Conservation (phyloP, 2,888 invertebrate genomes). For the Lycia hirtaria region DNA sequence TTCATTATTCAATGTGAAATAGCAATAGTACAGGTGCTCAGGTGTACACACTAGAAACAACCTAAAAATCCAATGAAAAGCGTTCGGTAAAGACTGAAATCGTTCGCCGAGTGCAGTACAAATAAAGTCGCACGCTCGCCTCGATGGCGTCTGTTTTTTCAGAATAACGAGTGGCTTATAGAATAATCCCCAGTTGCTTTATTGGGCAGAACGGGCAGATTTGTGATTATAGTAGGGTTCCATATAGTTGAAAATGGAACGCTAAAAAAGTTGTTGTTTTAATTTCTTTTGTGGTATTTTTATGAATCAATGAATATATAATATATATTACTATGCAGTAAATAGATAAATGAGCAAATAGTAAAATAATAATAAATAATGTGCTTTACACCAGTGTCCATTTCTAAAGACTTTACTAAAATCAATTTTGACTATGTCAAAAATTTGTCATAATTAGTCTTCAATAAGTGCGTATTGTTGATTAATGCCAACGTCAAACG, state of each 20-base stretch:
- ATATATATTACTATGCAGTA: too few relatives aligned
- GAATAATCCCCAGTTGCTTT: constrained; percentile 50
- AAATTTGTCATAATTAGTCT: too few relatives aligned
- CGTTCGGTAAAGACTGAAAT: constrained; percentile 17
- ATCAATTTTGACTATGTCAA: too few relatives aligned
- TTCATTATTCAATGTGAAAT: too few relatives aligned
- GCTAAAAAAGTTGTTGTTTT: neutral
- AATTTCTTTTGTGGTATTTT: neutral
- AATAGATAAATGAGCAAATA: too few relatives aligned
- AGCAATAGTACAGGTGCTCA: constrained; percentile 2
- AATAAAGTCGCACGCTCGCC: constrained; percentile 35
- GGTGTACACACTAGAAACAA: constrained; percentile 18
- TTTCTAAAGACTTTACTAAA: too few relatives aligned
- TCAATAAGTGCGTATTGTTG: too few relatives aligned
- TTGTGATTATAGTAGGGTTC: constrained; percentile 33
- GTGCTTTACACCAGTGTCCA: too few relatives aligned
- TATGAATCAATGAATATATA: neutral
- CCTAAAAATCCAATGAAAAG: constrained; percentile 21
- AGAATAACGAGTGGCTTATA: constrained; percentile 40
- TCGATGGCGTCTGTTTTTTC: constrained; percentile 21
- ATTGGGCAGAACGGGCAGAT: constrained; percentile 51
- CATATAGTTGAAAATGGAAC: constrained; percentile 1
- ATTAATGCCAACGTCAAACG: too few relatives aligned
- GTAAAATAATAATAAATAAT: too few relatives aligned
- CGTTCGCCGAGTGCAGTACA: constrained; percentile 39